These are phyloP conservation scores for Margarornis squamiger DNA, from an alignment of 2,797 vertebrate species.

Conservation along the genomic window DNA sequence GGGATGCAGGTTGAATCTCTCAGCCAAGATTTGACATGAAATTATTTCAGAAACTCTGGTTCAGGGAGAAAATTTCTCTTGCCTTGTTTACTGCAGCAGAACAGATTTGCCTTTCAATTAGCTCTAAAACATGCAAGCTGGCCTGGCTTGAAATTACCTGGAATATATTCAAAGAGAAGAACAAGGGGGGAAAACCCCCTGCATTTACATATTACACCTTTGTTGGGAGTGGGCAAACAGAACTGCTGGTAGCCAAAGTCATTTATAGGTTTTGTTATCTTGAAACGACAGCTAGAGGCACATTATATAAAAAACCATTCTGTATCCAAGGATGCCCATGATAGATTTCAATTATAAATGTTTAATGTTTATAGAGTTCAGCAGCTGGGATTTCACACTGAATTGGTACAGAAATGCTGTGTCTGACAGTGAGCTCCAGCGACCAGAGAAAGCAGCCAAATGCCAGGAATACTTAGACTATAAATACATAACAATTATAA, in stretches of 20 bases:
- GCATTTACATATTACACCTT: background rate
- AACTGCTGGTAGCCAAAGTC: background rate
- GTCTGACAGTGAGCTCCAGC: background rate
- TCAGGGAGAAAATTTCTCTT: background rate
- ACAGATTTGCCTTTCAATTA: constrained; percentile 38
- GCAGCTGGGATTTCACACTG: constrained; percentile 30
- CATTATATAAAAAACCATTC: background rate
- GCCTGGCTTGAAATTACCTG: constrained; percentile 11
- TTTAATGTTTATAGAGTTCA: background rate
- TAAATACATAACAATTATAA: background rate
- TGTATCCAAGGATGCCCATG: background rate
- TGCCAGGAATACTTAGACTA: background rate
- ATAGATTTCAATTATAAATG: background rate
- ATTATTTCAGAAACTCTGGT: background rate
- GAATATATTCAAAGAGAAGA: background rate
- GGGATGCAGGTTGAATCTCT: background rate
- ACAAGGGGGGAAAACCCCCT: rapidly evolving
- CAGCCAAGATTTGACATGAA: background rate
- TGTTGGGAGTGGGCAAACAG: background rate
- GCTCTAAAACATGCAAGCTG: background rate
- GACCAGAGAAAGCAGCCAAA: background rate
- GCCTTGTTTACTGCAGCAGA: constrained; percentile 1
- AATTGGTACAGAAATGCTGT: background rate
- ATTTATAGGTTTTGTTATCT: background rate
- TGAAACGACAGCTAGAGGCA: background rate